Conservation (phyloP, 2,113 vertebrate genomes). For the Genyomyrus donnyi region DNA sequence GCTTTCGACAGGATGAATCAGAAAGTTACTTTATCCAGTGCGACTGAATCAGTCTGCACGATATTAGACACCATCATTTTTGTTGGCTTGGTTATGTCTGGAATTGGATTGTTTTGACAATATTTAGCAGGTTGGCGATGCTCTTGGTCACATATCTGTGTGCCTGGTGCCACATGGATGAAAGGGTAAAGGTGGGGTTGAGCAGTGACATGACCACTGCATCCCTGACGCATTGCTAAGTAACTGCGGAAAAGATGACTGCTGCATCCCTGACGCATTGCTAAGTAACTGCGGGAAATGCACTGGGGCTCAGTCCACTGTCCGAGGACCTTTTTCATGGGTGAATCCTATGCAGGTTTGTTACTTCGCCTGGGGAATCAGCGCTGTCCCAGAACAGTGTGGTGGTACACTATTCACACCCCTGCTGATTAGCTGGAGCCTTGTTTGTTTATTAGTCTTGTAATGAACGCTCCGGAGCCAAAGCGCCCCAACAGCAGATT, state of each 20-base stretch:
- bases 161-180: not conserved
- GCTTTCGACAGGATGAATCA: not conserved
- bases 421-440: not conserved
- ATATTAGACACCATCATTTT: not conserved
- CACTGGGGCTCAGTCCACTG: not conserved
- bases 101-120: not conserved
- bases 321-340: not conserved
- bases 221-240: not conserved
- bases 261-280: not conserved
- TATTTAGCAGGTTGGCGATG: not conserved
- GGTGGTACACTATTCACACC: not conserved
- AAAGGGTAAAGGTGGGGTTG: not conserved
- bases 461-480: not conserved
- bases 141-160: not conserved
- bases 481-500: not conserved
- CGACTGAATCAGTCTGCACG: not conserved
- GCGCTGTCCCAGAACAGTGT: not conserved
- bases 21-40: constrained; percentile 9
- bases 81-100: not conserved
- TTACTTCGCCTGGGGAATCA: not conserved
- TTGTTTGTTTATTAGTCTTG: not conserved
- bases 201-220: not conserved
- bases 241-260: not conserved
- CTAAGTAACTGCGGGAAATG: not conserved
- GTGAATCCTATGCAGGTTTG: not conserved